Conservation (phyloP, 2,113 vertebrate species). For the Cyanoramphus novaezelandiae region DNA sequence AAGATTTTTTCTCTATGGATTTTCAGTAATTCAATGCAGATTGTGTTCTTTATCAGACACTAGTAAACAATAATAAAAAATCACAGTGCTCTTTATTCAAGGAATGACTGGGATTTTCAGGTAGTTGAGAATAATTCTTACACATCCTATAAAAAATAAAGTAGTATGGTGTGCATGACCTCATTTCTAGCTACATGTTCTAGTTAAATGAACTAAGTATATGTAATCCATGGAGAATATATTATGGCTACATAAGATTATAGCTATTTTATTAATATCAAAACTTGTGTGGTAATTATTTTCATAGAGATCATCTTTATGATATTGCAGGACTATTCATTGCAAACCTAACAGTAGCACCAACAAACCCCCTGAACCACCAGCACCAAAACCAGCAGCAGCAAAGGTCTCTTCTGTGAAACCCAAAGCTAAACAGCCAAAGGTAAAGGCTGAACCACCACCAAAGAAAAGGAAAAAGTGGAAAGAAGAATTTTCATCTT, state of each 20-base stretch:
- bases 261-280: background rate
- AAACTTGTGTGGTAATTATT: background rate
- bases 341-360: slow-evolving; percentile 69
- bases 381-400: slow-evolving; percentile 75
- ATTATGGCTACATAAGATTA: background rate
- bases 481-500: slow-evolving; percentile 90
- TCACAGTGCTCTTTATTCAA: background rate
- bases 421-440: slow-evolving; percentile 88
- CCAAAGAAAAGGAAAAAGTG: slow-evolving; percentile 98
- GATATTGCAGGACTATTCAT: slow-evolving; percentile 72
- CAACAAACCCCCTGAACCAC: slow-evolving; percentile 74
- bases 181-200: background rate
- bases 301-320: background rate
- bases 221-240: background rate
- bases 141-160: background rate
- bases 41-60: background rate
- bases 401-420: slow-evolving; percentile 81
- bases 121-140: background rate
- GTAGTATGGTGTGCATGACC: background rate
- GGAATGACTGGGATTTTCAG: background rate
- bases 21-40: background rate
- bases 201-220: background rate
- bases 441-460: slow-evolving; percentile 91
- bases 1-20: background rate
- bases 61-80: background rate